phyloP scores from a whole-genome alignment of 2,888 invertebrate genomes.

The Tenthredo distinguenda region DNA sequence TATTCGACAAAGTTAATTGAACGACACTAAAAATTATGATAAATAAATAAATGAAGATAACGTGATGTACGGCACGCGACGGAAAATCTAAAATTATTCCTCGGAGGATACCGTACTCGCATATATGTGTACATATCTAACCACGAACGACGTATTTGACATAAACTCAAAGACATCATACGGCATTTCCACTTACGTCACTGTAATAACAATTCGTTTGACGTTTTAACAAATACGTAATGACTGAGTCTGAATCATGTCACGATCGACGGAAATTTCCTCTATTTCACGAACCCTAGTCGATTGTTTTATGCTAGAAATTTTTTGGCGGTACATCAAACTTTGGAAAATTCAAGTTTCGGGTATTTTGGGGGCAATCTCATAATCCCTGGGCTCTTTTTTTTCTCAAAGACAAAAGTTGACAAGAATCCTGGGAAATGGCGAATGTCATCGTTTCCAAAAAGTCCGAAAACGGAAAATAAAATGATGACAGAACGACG shows the following conservation, averaged over 20 bases:
- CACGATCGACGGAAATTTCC: background rate
- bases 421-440: background rate
- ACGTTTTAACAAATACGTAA: background rate
- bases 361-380: background rate
- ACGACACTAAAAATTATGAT: background rate
- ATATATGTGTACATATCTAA: background rate
- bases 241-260: background rate
- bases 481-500: background rate
- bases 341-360: background rate
- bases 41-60: background rate
- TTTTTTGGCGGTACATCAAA: background rate
- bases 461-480: background rate
- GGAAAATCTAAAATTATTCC: background rate
- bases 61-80: background rate
- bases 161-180: background rate
- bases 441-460: background rate
- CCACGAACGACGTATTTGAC: background rate
- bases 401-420: too few species aligned
- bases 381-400: too few species aligned
- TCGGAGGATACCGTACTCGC: background rate
- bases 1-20: too few species aligned
- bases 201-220: background rate
- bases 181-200: conserved; percentile 34
- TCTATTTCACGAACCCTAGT: background rate
- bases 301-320: background rate